These are phyloP conservation scores for Crax fasciolata DNA, from an alignment of 2,797 vertebrate species.

Conservation along the genomic window DNA sequence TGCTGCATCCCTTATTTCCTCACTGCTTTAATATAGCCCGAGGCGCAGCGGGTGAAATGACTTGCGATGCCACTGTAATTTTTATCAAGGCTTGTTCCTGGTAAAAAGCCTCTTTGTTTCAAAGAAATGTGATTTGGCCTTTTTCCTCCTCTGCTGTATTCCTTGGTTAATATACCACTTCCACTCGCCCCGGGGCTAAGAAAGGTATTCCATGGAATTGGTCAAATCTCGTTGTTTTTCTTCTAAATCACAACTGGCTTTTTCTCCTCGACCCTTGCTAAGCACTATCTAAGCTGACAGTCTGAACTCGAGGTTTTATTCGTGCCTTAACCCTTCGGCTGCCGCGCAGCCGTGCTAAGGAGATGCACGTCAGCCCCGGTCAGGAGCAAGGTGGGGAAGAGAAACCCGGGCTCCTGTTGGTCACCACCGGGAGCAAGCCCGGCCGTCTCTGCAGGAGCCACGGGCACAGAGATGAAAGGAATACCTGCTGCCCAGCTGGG, in stretches of 20 bases:
- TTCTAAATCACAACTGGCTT: slow-evolving; percentile 82
- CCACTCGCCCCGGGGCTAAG: slow-evolving; percentile 82
- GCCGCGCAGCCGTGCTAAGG: not conserved
- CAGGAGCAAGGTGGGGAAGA: not conserved
- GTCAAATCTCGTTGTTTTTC: slow-evolving; percentile 80
- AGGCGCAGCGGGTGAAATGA: slow-evolving; percentile 82
- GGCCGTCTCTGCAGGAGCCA: not conserved
- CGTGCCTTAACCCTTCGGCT: slow-evolving; percentile 68
- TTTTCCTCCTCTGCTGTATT: slow-evolving; percentile 81
- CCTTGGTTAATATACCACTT: slow-evolving; percentile 87
- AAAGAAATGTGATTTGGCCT: slow-evolving; percentile 87
- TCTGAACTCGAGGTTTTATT: slow-evolving; percentile 55
- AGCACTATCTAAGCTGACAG: slow-evolving; percentile 72
- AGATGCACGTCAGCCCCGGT: not conserved
- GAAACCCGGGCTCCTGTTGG: not conserved
- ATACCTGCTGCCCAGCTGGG: not conserved
- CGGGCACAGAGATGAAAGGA: not conserved
- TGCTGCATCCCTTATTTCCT: slow-evolving; percentile 81
- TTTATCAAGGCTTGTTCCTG: slow-evolving; percentile 88
- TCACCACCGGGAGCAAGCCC: not conserved
- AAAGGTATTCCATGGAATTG: slow-evolving; percentile 82
- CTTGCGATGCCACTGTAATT: slow-evolving; percentile 85
- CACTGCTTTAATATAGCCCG: slow-evolving; percentile 78
- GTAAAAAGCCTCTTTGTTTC: slow-evolving; percentile 89
- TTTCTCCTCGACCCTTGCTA: slow-evolving; percentile 68